A percentile compares a stretch with the other conserved stretches of the same genome.
These are phyloP conservation scores for Orthosia gothica DNA, from an alignment of 2,888 invertebrate genomes.

Conservation along the genomic window DNA sequence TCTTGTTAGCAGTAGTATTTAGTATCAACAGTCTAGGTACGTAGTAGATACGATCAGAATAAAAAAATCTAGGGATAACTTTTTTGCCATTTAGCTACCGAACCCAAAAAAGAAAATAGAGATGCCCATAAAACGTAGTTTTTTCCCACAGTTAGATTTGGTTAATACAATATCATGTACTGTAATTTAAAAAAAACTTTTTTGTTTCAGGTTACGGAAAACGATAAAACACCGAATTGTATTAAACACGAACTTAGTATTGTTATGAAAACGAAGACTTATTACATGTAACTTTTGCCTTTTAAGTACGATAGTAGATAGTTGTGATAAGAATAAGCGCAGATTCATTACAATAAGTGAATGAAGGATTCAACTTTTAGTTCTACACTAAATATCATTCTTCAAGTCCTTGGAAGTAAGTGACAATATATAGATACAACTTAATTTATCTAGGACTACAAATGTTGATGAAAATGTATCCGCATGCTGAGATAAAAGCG, in stretches of 20 bases:
- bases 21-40: no score
- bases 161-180: neutral
- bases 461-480: neutral
- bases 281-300: slow-evolving; percentile 67
- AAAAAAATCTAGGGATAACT: no score
- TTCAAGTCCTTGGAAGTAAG: slow-evolving; percentile 10
- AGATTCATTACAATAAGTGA: slow-evolving; percentile 18
- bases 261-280: slow-evolving; percentile 73
- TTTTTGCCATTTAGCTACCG: no score
- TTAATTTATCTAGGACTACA: slow-evolving; percentile 1
- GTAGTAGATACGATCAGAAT: no score
- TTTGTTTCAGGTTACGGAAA: slow-evolving; percentile 85
- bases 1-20: no score
- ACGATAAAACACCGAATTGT: slow-evolving; percentile 70
- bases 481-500: slow-evolving; percentile 6
- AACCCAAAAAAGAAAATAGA: neutral
- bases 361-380: slow-evolving; percentile 17
- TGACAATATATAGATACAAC: neutral
- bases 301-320: slow-evolving; percentile 59
- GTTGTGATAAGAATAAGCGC: slow-evolving; percentile 44
- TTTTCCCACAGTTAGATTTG: neutral
- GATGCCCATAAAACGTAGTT: neutral
- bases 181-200: slow-evolving; percentile 9
- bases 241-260: slow-evolving; percentile 56
- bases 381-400: neutral